Conservation (phyloP, 2,113 vertebrate species). For the Phyllopteryx taeniolatus region DNA sequence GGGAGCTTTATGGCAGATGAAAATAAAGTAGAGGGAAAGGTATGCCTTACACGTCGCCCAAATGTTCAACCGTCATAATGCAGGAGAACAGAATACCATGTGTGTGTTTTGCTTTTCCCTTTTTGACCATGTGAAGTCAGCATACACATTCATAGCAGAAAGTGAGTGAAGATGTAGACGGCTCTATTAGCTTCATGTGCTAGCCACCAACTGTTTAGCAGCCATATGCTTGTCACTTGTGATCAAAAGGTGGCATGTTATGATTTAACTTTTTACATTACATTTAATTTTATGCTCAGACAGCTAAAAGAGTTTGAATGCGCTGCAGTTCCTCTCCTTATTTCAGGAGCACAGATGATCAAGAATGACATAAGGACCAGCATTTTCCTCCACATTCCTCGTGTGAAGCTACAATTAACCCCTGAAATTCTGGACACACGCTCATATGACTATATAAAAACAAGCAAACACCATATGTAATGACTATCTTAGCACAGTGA, state of each 20-base stretch:
- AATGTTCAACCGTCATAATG: slow-evolving; percentile 11
- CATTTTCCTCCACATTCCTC: slow-evolving; percentile 29
- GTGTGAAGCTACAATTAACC: slow-evolving; percentile 26
- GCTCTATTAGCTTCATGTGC: too few species aligned
- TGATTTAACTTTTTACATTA: background rate
- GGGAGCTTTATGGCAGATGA: slow-evolving; percentile 25
- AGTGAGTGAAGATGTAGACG: background rate
- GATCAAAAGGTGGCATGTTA: too few species aligned
- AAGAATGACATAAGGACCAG: slow-evolving; percentile 39
- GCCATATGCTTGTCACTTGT: background rate
- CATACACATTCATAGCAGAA: background rate
- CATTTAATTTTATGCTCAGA: background rate
- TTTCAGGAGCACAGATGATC: slow-evolving; percentile 32
- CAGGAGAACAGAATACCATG: background rate
- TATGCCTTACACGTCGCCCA: slow-evolving; percentile 6
- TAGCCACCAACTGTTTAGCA: background rate
- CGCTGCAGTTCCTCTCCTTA: slow-evolving; percentile 13
- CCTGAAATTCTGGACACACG: slow-evolving; percentile 9
- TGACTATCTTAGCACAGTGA: too few species aligned
- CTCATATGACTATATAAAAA: too few species aligned
- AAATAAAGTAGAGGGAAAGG: slow-evolving; percentile 30
- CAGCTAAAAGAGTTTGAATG: slow-evolving; percentile 17
- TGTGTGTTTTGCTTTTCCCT: background rate
- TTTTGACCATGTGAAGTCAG: background rate
- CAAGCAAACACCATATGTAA: too few species aligned